Evolutionary conservation across 2,888 invertebrate species (phyloP), one percentile per base, ranked within the genome.

Genomic region (Mimas tiliae): DNA sequence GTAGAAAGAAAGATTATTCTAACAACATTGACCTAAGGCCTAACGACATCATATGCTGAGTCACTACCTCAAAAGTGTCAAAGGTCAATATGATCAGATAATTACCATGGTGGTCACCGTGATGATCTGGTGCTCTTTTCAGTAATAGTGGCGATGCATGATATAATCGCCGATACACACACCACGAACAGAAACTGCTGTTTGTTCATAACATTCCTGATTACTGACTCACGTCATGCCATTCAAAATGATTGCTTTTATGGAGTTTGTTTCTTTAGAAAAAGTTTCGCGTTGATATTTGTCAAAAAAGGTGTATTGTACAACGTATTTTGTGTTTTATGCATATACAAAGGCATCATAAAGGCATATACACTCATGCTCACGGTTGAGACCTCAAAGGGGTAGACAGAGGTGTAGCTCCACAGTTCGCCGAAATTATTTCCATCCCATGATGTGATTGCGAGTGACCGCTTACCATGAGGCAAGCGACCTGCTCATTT

Each of bases 141-240:
- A 38, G 83, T 66, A 68, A 87, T 64, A 50, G 85, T 87, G 12
- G 84, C 86, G 9, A 80, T 65, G 69, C 83, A 89, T 70, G 87
- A 68, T 21, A 64, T 12, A 6, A 79, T 63, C 63, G 83, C 81
- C 51, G 84, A 84, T 63, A 77, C 69, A 27, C 80, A 78, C 19
- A 85, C 70, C 33, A 88, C 67, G 42, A 83, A 78, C 38, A 87
- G 11, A 6, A 88, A 66, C 68, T 89, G 80, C 4, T 86, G 84
- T 70, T 79, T 84, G 62, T 69, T 84, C 90, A 90, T 90, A 65
- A 72, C 84, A 88, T 84, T 70, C 74, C 80, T 66, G 64, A 19
- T 42, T 14, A 47, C 14, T 16, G 62, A 63, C 12, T 47, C 58
- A 53, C n/a, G 33, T 27, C 53, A 27, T 21, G 21, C 12, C 52